Conservation (phyloP, 2,113 vertebrate species). For the Orcinus orca region DNA sequence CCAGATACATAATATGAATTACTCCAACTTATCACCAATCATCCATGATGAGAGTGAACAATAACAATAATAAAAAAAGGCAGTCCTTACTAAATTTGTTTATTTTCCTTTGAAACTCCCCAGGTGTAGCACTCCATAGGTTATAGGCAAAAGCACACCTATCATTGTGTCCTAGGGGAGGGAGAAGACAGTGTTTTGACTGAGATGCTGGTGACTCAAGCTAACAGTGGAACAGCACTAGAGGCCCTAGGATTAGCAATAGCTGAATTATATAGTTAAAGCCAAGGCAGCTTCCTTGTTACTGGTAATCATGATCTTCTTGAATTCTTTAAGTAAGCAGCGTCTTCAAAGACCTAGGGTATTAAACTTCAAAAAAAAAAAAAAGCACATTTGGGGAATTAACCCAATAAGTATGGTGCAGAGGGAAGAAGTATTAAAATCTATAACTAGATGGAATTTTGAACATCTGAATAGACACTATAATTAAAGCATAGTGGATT, state of each 20-base stretch:
- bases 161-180: neutral
- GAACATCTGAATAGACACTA: slow-evolving; percentile 66
- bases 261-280: neutral
- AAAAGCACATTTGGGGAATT: slow-evolving; percentile 68
- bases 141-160: neutral
- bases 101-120: neutral
- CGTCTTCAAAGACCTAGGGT: slow-evolving; percentile 61
- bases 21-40: neutral
- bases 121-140: neutral
- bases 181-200: neutral
- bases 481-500: slow-evolving; percentile 75
- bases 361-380: slow-evolving; percentile 72
- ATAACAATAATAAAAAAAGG: neutral
- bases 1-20: neutral
- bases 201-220: neutral
- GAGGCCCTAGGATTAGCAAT: neutral
- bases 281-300: neutral
- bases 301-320: slow-evolving; percentile 11
- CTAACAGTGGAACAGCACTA: neutral
- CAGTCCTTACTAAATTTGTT: neutral
- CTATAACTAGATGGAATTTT: slow-evolving; percentile 69
- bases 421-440: slow-evolving; percentile 73
- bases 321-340: slow-evolving; percentile 53
- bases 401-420: slow-evolving; percentile 69
- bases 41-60: neutral